Conservation (phyloP, 2,888 invertebrate species). For the Stenichneumon culpator region DNA sequence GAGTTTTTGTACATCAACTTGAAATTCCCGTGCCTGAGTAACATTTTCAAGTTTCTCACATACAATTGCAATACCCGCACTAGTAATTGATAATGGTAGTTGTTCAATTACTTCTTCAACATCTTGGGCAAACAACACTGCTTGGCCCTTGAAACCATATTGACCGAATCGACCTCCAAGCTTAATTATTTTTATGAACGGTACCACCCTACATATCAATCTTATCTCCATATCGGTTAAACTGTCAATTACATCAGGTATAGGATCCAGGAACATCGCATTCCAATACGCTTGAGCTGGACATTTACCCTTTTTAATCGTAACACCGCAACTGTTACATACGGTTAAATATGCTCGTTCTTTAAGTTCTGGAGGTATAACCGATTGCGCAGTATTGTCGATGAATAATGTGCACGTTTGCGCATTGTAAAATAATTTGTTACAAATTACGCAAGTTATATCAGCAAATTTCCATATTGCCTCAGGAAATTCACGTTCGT, state of each 20-base stretch:
- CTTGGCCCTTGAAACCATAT: slow-evolving; percentile 41
- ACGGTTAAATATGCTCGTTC: neutral
- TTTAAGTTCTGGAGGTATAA: slow-evolving; percentile 7
- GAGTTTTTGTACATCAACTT: slow-evolving; percentile 26
- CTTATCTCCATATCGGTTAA: neutral
- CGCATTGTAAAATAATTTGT: neutral
- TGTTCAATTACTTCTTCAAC: slow-evolving; percentile 7
- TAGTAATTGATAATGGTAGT: slow-evolving; percentile 13
- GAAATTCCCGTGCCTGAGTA: slow-evolving; percentile 10
- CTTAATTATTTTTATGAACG: slow-evolving; percentile 39
- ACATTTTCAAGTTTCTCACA: slow-evolving; percentile 17
- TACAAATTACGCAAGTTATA: neutral
- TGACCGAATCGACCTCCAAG: slow-evolving; percentile 37
- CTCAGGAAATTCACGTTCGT: neutral
- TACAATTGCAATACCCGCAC: slow-evolving; percentile 17
- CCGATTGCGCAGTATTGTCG: neutral
- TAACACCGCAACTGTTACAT: neutral
- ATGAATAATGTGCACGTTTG: neutral
- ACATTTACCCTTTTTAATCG: slow-evolving; percentile 9
- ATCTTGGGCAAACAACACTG: slow-evolving; percentile 18
- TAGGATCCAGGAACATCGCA: slow-evolving; percentile 4
- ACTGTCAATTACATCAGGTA: neutral
- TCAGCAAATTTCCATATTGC: slow-evolving; percentile 13
- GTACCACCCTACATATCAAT: slow-evolving; percentile 11
- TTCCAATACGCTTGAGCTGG: slow-evolving; percentile 16